phyloP scores from a whole-genome alignment of 1,140 invertebrate species.

The Drosophila sproati region DNA sequence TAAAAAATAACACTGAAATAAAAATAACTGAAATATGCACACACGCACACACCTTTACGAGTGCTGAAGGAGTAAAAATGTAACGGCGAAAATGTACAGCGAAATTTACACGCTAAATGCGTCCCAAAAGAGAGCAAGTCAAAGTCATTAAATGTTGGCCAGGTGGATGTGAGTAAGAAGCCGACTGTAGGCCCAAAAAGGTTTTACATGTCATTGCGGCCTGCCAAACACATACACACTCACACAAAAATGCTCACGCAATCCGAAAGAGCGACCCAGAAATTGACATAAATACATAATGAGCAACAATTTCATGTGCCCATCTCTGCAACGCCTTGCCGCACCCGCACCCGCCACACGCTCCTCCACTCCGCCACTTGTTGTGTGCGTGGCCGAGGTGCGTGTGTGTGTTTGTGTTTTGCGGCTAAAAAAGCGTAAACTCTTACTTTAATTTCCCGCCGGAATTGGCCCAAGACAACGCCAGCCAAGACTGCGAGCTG shows the following conservation, averaged over 20 bases:
- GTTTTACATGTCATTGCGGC: conserved; percentile 78
- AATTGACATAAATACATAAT: conserved; percentile 84
- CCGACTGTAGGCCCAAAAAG: conserved; percentile 68
- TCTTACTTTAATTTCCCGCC: conserved; percentile 83
- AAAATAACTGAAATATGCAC: conserved; percentile 80
- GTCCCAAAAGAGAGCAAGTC: conserved; percentile 78
- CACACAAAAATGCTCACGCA: conserved; percentile 7
- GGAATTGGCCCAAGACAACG: conserved; percentile 71
- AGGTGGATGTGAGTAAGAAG: conserved; percentile 42
- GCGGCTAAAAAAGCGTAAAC: conserved; percentile 76
- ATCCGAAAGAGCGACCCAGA: conserved; percentile 60
- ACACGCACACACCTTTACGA: conserved; percentile 65
- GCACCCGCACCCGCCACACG: no score
- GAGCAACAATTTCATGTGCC: conserved; percentile 73
- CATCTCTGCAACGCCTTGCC: conserved; percentile 7
- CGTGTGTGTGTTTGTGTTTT: conserved; percentile 44
- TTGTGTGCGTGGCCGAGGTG: conserved; percentile 46
- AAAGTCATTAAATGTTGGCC: conserved; percentile 80
- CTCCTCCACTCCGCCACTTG: background rate
- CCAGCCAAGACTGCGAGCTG: conserved; percentile 57
- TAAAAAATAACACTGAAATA: conserved; percentile 75
- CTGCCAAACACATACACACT: conserved; percentile 36
- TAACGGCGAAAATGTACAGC: conserved; percentile 60
- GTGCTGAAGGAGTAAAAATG: conserved; percentile 75
- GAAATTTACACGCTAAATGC: conserved; percentile 80